Percentiles rank a stretch among this genome's conserved stretches.
Conservation (phyloP, 1,140 invertebrate genomes). For the Drosophila sulfurigaster region DNA sequence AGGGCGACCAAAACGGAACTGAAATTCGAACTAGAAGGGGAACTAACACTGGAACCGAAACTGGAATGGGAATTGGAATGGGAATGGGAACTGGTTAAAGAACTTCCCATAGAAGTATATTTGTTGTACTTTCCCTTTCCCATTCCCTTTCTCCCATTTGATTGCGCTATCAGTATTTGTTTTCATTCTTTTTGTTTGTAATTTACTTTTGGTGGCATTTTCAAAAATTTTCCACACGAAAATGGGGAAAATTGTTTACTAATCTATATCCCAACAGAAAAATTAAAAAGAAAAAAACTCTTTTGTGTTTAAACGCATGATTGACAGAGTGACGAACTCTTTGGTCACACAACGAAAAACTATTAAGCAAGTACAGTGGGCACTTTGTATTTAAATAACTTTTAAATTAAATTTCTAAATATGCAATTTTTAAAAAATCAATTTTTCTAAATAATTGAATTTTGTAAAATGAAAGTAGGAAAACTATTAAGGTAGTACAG, state of each 20-base stretch:
- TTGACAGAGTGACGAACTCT: not conserved
- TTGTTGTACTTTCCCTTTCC: not conserved
- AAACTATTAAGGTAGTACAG: no score
- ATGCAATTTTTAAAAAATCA: no score
- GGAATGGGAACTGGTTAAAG: not conserved
- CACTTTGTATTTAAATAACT: no score
- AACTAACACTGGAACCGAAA: not conserved
- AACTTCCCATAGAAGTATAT: not conserved
- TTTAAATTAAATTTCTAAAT: no score
- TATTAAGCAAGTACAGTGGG: no score
- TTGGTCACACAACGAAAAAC: no score
- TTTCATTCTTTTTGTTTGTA: no score
- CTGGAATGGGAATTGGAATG: not conserved
- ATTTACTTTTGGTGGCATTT: not conserved
- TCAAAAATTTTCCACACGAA: not conserved
- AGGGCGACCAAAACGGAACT: not conserved
- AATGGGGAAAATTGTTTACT: not conserved
- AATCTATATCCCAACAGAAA: not conserved
- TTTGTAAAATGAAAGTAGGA: no score
- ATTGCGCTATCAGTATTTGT: slow-evolving; percentile 1
- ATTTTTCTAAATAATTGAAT: no score
- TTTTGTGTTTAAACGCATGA: not conserved
- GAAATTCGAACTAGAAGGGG: not conserved
- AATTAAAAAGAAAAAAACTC: not conserved
- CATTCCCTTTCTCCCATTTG: not conserved